phyloP scores from a whole-genome alignment of 2,888 invertebrate genomes.

The Nymphalis polychloros region DNA sequence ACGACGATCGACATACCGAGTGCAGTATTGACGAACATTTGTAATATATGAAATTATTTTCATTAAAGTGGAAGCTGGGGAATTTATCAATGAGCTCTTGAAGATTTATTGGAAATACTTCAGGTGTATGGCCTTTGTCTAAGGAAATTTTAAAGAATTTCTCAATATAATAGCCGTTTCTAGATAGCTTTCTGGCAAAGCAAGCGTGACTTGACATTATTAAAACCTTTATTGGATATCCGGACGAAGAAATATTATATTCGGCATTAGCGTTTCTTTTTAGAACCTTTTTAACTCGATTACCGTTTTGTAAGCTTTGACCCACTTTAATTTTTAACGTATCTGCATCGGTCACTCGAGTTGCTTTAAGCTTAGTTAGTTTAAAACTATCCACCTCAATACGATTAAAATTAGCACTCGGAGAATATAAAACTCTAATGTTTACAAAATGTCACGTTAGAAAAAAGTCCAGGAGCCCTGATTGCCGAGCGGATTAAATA shows the following conservation, averaged over 20 bases:
- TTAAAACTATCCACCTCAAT: no score
- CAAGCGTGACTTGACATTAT: slow-evolving; percentile 6
- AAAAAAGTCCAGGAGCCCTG: no score
- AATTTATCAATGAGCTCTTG: slow-evolving; percentile 33
- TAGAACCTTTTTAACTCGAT: not conserved
- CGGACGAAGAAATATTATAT: not conserved
- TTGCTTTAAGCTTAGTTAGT: no score
- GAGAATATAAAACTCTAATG: no score
- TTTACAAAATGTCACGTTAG: no score
- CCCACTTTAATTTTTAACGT: no score
- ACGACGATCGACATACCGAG: no score
- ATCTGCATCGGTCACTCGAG: no score
- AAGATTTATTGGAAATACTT: slow-evolving; percentile 36
- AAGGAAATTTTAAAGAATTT: slow-evolving; percentile 17
- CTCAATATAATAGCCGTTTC: slow-evolving; percentile 8
- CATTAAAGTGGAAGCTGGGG: slow-evolving; percentile 26
- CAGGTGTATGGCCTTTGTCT: slow-evolving; percentile 28
- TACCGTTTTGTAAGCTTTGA: no score
- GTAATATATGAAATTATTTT: slow-evolving; percentile 31
- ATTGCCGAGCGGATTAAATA: no score
- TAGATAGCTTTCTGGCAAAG: slow-evolving; percentile 3
- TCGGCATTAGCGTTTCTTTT: not conserved
- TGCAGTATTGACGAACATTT: slow-evolving; percentile 1
- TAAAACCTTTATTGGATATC: slow-evolving; percentile 7
- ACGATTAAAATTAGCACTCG: no score